Evolutionary conservation across 2,797 vertebrate species (phyloP).

Genomic region (Myripristis jacobus): DNA sequence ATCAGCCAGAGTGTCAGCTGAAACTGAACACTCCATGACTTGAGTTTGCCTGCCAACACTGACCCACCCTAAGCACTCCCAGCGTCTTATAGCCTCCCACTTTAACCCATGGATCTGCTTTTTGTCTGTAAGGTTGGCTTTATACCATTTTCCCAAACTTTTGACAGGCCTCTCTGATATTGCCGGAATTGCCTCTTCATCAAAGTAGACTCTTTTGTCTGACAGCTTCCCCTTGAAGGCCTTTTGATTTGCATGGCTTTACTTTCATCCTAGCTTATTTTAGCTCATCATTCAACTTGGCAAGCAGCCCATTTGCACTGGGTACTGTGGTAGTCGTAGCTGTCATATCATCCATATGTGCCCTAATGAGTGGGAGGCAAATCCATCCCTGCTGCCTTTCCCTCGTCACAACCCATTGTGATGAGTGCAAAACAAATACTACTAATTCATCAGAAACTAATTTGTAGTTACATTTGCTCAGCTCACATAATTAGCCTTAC

Average conservation of each 20-base stretch:
- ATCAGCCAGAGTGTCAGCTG: no score
- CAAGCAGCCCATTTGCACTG: conserved; percentile 9
- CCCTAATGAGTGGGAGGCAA: conserved; percentile 37
- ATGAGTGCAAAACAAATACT: conserved; percentile 10
- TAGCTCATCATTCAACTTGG: conserved; percentile 26
- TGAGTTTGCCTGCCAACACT: neutral
- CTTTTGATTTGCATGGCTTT: conserved; percentile 15
- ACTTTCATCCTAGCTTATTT: conserved; percentile 26
- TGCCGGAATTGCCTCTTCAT: conserved; percentile 9
- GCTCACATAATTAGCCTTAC: neutral
- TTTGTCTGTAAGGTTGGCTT: neutral
- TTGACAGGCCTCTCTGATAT: conserved; percentile 25
- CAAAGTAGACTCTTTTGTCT: conserved; percentile 8
- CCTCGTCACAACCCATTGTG: conserved; percentile 23
- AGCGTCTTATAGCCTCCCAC: no score
- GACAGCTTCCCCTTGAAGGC: conserved; percentile 11
- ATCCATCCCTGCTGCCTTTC: conserved; percentile 25
- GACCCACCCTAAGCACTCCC: neutral
- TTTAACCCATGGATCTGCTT: neutral
- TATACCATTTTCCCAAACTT: neutral
- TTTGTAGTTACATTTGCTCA: neutral
- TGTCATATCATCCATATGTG: conserved; percentile 32
- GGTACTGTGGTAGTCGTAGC: conserved; percentile 7
- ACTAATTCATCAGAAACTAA: conserved; percentile 11
- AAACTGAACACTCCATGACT: neutral